A percentile compares a stretch with the other conserved stretches of the same genome.
Evolutionary conservation across 2,797 vertebrate genomes (phyloP).

Genomic region (Sciurus vulgaris): DNA sequence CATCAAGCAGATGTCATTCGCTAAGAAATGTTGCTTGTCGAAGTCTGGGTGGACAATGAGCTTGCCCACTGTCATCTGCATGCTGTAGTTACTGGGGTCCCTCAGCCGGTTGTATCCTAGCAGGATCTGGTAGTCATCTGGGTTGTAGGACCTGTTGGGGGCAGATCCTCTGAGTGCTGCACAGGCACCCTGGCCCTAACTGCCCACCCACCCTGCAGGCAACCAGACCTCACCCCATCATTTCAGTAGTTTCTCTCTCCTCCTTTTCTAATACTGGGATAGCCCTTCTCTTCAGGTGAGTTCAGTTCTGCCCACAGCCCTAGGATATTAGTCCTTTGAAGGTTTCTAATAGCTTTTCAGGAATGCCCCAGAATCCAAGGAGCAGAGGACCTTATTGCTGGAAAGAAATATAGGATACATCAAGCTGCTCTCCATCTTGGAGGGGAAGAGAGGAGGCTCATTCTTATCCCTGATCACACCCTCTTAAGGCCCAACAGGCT

Average conservation of each 20-base stretch:
- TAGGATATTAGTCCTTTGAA: not conserved
- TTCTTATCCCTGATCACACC: not conserved
- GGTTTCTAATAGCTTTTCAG: not conserved
- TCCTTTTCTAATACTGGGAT: not conserved
- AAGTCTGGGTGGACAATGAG: not conserved
- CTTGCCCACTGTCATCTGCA: not conserved
- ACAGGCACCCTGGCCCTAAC: not conserved
- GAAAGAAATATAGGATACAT: not conserved
- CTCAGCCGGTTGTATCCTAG: constrained; percentile 67
- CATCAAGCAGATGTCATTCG: constrained; percentile 39
- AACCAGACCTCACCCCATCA: not conserved
- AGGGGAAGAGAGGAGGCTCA: not conserved
- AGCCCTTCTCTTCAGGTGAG: not conserved
- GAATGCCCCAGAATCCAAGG: not conserved
- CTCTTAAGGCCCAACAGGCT: not conserved
- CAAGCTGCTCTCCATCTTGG: not conserved
- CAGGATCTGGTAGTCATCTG: constrained; percentile 55
- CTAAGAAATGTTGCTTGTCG: not conserved
- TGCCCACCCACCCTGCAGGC: not conserved
- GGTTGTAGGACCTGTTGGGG: constrained; percentile 11
- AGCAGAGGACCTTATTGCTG: not conserved
- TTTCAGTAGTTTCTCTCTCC: not conserved
- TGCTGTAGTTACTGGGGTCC: not conserved
- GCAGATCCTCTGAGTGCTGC: not conserved
- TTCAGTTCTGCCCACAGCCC: not conserved